Base-by-base conservation (phyloP, 2,113 vertebrate species). In the Ginglymostoma cirratum region DNA sequence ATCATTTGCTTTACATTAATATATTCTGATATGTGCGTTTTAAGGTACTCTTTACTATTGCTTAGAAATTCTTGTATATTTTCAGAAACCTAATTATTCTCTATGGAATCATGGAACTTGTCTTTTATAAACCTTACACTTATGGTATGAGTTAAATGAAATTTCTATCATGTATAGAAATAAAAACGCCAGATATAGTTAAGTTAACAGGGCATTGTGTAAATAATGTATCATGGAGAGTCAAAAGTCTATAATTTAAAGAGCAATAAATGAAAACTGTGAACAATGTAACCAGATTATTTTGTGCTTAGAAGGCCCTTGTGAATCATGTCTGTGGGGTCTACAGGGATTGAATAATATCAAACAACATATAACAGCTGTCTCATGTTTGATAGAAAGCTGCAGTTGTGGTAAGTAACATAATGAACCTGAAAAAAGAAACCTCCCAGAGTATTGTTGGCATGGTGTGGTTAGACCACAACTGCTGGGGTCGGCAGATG, bases 331-430 rank as follows among this genome's bases (percentile, higher is more conserved):
- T 96, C 96, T 97, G 95, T 96, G 95, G 97, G 72, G 97, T 97
- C 97, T 97, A 94, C 96, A 96, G 97, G 97, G 97, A 97, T 97
- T 97, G 97, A 96, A 96, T 96, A 97, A 96, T 97, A 97, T 97
- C 97, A 96, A 97, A 97, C 96, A 97, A 97, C 19, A 55, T 97
- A 97, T 97, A 97, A 96, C 96, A 97, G 96, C 96, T 97, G 96
- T 97, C 96, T 97, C 42, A 96, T 96, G 3, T 96, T 96, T 97
- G 96, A 97, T 97, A 96, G 96, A 87, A 96, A 42, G 96, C 96
- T 96, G 86, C 96, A 96, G 14, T 95, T 96, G 94, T 97, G 95
- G 87, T 96, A 95, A 97, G 96, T 96, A 96, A 95, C 85, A 95
- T 96, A 78, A 96, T 96, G 66, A 80, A 92, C 15, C 0, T 96